These are phyloP conservation scores for Lordiphosa clarofinis DNA, from an alignment of 1,140 invertebrate genomes.

Conservation along the genomic window DNA sequence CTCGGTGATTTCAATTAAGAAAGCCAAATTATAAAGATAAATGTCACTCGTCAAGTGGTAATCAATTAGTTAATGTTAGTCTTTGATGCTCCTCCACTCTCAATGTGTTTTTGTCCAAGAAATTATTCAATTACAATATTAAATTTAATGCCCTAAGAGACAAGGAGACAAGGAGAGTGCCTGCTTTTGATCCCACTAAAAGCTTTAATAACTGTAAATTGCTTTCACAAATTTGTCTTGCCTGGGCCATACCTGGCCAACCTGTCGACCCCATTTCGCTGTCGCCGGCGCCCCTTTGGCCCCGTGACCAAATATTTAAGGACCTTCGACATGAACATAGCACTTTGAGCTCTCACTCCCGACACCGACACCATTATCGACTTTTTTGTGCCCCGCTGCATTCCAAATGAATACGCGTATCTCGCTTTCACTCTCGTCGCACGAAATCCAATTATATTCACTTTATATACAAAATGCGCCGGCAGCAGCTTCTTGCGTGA, in stretches of 20 bases:
- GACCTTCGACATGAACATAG: conserved; percentile 58
- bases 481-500: conserved; percentile 8
- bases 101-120: no score
- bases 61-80: conserved; percentile 68
- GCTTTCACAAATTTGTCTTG: conserved; percentile 64
- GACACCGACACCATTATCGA: conserved; percentile 39
- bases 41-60: conserved; percentile 73
- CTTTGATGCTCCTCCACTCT: conserved; percentile 15
- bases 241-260: conserved; percentile 48
- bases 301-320: conserved; percentile 75
- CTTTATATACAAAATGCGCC: conserved; percentile 32
- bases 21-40: conserved; percentile 71
- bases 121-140: conserved; percentile 75
- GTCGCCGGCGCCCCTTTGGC: conserved; percentile 17
- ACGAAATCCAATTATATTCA: conserved; percentile 68
- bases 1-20: conserved; percentile 68
- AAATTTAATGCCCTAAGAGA: conserved; percentile 59
- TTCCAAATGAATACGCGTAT: conserved; percentile 40
- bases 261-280: conserved; percentile 47
- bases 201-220: conserved; percentile 78
- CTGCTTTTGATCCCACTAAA: conserved; percentile 75
- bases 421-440: conserved; percentile 6
- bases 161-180: conserved; percentile 1
- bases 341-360: conserved; percentile 43
- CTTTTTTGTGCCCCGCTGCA: conserved; percentile 35